phyloP scores from a whole-genome alignment of 2,113 vertebrate species.

The Chinchilla lanigera region DNA sequence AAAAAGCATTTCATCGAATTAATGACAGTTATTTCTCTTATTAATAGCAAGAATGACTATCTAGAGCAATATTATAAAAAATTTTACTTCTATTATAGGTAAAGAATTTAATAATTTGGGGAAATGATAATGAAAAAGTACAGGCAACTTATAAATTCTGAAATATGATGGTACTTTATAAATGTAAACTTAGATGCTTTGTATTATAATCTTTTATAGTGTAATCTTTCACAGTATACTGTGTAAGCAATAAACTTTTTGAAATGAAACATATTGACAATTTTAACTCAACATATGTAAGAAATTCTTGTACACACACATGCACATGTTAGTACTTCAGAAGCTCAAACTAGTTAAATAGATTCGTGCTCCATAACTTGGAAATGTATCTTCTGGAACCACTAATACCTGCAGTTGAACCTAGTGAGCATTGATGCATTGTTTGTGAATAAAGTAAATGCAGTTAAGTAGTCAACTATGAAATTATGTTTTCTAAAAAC shows the following conservation, averaged over 20 bases:
- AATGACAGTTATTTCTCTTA: background rate
- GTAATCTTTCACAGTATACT: background rate
- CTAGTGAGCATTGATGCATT: background rate
- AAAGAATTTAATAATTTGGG: constrained; percentile 1
- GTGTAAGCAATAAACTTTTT: constrained; percentile 58
- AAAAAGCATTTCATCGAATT: background rate
- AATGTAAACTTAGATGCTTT: background rate
- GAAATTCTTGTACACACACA: background rate
- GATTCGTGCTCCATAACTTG: background rate
- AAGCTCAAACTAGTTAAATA: constrained; percentile 41
- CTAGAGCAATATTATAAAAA: background rate
- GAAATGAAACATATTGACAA: constrained; percentile 66
- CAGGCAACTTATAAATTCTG: background rate
- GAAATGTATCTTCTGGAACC: background rate
- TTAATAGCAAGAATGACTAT: background rate
- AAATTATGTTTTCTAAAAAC: background rate
- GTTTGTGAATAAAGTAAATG: constrained; percentile 5
- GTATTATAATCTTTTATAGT: background rate
- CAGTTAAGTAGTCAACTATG: background rate
- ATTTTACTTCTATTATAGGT: background rate
- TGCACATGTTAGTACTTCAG: constrained; percentile 31
- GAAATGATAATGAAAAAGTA: background rate
- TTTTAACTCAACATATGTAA: constrained; percentile 58
- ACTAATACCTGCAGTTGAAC: background rate
- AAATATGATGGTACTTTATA: constrained; percentile 5